These are phyloP conservation scores for Rhagoletis zephyria DNA, from an alignment of 1,140 invertebrate genomes.

Conservation along the genomic window DNA sequence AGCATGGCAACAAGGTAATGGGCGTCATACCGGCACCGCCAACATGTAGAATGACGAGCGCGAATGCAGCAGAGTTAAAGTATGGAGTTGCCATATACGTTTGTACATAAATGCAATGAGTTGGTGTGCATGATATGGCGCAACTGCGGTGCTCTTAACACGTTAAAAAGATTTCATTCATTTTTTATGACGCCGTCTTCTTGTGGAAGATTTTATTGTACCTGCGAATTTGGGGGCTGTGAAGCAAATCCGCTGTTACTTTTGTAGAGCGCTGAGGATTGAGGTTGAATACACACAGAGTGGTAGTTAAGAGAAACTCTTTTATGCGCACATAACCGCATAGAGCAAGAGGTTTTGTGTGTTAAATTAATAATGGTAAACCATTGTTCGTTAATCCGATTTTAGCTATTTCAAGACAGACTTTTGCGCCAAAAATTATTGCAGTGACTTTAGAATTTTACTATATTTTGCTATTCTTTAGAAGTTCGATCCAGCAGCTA, in stretches of 20 bases:
- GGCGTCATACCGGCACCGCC: too few relatives aligned
- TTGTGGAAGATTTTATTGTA: neutral
- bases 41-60: neutral
- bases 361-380: constrained; percentile 16
- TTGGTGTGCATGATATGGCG: neutral
- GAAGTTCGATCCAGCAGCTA: too few relatives aligned
- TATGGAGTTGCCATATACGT: neutral
- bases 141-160: neutral
- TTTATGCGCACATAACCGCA: neutral
- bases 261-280: neutral
- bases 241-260: neutral
- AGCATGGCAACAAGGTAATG: constrained; percentile 34
- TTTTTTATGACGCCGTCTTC: neutral
- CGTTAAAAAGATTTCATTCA: neutral
- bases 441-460: neutral
- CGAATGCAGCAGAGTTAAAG: neutral
- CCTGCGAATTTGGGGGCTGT: neutral
- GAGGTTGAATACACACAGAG: neutral
- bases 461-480: too few relatives aligned
- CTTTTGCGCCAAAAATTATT: neutral
- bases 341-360: neutral
- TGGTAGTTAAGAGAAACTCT: neutral
- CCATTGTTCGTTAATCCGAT: neutral
- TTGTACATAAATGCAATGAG: neutral
- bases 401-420: neutral